Percentiles rank a stretch among this genome's conserved stretches.
Conservation (phyloP, 2,113 vertebrate species). For the Mohoua ochrocephala region DNA sequence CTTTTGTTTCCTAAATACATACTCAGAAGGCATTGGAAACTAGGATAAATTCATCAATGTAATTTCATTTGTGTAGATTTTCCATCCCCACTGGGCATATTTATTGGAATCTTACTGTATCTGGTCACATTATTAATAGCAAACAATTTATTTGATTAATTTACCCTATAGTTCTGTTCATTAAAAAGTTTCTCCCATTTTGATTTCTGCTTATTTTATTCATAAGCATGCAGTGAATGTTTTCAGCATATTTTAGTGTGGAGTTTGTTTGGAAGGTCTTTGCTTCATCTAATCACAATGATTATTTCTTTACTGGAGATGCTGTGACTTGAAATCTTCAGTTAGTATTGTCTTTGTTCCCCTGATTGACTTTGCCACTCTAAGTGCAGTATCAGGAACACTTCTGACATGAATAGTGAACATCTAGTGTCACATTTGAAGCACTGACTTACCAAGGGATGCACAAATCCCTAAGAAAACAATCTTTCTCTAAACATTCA, state of each 20-base stretch:
- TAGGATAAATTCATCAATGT: conserved; percentile 19
- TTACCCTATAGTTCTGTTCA: background rate
- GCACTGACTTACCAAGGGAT: background rate
- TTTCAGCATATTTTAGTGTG: background rate
- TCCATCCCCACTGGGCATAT: background rate
- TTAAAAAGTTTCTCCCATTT: background rate
- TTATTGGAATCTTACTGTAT: conserved; percentile 15
- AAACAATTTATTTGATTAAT: conserved; percentile 39
- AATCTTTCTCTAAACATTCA: background rate
- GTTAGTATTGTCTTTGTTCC: background rate
- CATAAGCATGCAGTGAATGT: background rate
- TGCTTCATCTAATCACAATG: background rate
- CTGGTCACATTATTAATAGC: conserved; percentile 16
- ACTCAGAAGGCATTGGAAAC: background rate
- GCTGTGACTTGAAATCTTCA: background rate
- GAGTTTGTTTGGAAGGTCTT: background rate
- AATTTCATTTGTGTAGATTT: background rate
- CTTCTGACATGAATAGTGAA: background rate
- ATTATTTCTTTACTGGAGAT: background rate
- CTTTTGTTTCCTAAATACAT: background rate
- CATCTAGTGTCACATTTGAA: background rate
- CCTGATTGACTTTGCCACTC: background rate
- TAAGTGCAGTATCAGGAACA: background rate
- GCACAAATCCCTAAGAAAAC: background rate
- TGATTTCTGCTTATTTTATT: background rate